These are phyloP conservation scores for Pachyseris speciosa DNA, from an alignment of 64 coral and sea anemone species.

Conservation along the genomic window DNA sequence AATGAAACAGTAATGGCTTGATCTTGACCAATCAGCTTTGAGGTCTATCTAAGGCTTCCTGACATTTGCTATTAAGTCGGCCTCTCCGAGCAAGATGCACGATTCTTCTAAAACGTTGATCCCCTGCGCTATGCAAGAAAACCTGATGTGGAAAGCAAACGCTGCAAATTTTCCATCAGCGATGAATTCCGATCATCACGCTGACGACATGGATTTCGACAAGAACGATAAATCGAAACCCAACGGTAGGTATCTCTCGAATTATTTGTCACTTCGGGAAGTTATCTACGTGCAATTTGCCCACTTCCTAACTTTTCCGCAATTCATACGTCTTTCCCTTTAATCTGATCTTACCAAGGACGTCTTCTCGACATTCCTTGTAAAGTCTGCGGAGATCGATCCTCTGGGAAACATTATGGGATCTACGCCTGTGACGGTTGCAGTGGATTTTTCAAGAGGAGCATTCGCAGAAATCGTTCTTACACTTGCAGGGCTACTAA, in stretches of 20 bases:
- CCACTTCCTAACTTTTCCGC: conserved; percentile 1
- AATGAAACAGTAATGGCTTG: conserved; percentile 29
- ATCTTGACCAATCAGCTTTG: conserved; percentile 55
- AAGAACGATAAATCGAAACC: conserved; percentile 26
- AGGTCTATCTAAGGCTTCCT: conserved; percentile 70
- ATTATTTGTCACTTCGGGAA: conserved; percentile 16
- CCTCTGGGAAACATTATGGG: conserved; percentile 96
- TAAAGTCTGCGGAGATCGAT: conserved; percentile 93
- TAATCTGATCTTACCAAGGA: conserved; percentile 41
- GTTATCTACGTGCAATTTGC: not conserved
- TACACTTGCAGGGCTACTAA: conserved; percentile 90
- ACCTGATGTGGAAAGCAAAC: conserved; percentile 1
- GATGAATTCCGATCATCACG: conserved; percentile 75
- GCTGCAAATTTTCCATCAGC: conserved; percentile 1
- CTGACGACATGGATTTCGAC: conserved; percentile 28
- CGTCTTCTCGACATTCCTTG: conserved; percentile 93
- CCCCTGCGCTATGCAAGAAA: not conserved
- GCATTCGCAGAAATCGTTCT: conserved; percentile 84
- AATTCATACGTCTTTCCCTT: not conserved
- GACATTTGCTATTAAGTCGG: conserved; percentile 76
- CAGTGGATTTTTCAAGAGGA: conserved; percentile 97
- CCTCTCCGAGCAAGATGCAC: conserved; percentile 37
- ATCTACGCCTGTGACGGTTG: conserved; percentile 98
- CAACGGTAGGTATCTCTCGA: conserved; percentile 29
- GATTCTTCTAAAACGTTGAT: conserved; percentile 22